Evolutionary conservation across 1,140 invertebrate species (phyloP).

Genomic region (Hirudo medicinalis): DNA sequence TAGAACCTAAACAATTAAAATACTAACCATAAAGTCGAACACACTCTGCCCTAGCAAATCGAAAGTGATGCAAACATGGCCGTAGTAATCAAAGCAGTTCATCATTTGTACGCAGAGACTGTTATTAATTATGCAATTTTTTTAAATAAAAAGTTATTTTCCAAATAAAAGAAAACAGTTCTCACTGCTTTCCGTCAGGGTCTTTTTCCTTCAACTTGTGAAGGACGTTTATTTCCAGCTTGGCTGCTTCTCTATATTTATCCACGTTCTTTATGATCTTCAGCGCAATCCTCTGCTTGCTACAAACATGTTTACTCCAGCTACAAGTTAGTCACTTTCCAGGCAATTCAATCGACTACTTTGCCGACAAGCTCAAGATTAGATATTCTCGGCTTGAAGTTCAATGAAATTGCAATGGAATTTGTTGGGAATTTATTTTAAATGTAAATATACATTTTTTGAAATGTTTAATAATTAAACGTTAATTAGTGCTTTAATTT

Average conservation of each 20-base stretch:
- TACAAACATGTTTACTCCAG: conserved; percentile 8
- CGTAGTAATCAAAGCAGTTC: conserved; percentile 98
- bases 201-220: conserved; percentile 87
- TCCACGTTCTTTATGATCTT: conserved; percentile 99
- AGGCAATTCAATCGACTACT: too few relatives aligned
- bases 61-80: conserved; percentile 97
- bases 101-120: conserved; percentile 90
- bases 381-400: too few relatives aligned
- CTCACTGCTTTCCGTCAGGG: conserved; percentile 42
- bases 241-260: conserved; percentile 97
- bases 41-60: conserved; percentile 97
- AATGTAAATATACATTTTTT: too few relatives aligned
- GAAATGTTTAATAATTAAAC: too few relatives aligned
- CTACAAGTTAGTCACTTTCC: too few relatives aligned
- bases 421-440: too few relatives aligned
- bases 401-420: too few relatives aligned
- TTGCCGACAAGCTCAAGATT: too few relatives aligned
- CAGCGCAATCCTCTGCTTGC: conserved; percentile 56
- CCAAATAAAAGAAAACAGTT: background rate
- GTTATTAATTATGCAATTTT: conserved; percentile 15
- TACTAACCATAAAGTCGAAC: conserved; percentile 90
- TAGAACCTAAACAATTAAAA: background rate
- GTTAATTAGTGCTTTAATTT: too few relatives aligned
- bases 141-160: background rate
- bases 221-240: conserved; percentile 94